Percentiles rank a stretch among this genome's conserved stretches.
Evolutionary conservation across 2,797 vertebrate genomes (phyloP).

Genomic region (Halcyon chelicuti): DNA sequence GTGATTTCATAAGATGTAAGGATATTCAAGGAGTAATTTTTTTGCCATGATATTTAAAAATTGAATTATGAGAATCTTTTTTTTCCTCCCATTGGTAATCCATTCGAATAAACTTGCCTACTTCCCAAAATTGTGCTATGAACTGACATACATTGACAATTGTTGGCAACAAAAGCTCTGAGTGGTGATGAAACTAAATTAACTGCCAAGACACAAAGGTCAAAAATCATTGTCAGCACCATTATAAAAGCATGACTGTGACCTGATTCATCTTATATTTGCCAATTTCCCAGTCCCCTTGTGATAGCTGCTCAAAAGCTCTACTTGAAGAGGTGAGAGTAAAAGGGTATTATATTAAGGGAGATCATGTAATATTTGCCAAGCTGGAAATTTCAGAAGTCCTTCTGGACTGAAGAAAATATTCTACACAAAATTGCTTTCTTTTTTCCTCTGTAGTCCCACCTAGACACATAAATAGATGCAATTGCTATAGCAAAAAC

Average conservation of each 20-base stretch:
- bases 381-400: not conserved
- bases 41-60: not conserved
- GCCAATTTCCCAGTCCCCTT: not conserved
- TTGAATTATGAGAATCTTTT: not conserved
- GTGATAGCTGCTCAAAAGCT: not conserved
- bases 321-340: not conserved
- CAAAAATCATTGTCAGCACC: not conserved
- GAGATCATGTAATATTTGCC: not conserved
- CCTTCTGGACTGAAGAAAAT: not conserved
- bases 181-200: not conserved
- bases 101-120: not conserved
- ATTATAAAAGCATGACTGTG: not conserved
- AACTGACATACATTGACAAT: not conserved
- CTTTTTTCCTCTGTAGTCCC: not conserved
- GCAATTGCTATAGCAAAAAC: not conserved
- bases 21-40: not conserved
- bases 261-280: slow-evolving; percentile 3
- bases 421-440: not conserved
- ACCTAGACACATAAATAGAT: not conserved
- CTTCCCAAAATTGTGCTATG: not conserved
- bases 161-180: not conserved
- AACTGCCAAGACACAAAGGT: not conserved
- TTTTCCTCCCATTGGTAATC: not conserved
- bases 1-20: not conserved
- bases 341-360: not conserved